Evolutionary conservation across 2,113 vertebrate genomes (phyloP), one percentile per base, ranked within the genome.

Genomic region (Ictidomys tridecemlineatus): DNA sequence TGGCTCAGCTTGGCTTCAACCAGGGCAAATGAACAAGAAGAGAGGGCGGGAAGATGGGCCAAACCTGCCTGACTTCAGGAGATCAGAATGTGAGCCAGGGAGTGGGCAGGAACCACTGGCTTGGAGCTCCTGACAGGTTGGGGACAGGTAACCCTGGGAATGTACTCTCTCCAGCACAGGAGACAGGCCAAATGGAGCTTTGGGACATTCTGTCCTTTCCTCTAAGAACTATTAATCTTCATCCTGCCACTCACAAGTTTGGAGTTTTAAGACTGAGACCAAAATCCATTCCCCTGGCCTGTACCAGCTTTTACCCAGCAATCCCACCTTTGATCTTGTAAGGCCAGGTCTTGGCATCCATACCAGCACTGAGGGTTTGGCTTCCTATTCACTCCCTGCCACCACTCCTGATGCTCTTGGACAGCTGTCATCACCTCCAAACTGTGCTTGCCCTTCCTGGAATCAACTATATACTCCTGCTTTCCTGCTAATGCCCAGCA

Each of bases 101-200:
- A 32, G 20, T n/a, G 56, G 65, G 67, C 4, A 5, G 0, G n/a
- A 72, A 30, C 28, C 16, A 39, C 45, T 34, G n/a, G 67, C 30
- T 20, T 0, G 0, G 53, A 45, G 18, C 14, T 53, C 8, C 17
- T 4, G 82, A 45, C 13, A 10, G 82, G 8, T 17, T 0, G 13
- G 61, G 45, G 28, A 58, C 17, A 83, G 58, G 58, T 26, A 17
- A 39, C 39, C 20, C 58, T 1, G 0, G 53, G 18, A 73, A 32
- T 58, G 61, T 45, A 9, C 37, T 45, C 30, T 51, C 28, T 51
- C 22, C n/a, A 45, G 67, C 16, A 73, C 22, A 58, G 48, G 69
- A 37, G 24, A 56, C 17, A 37, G 24, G 67, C 17, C 28, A 7
- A 30, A 63, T 4, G 48, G 34, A 53, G 30, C 45, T 24, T 16